phyloP scores from a whole-genome alignment of 2,113 vertebrate genomes.

The Cololabis saira region DNA sequence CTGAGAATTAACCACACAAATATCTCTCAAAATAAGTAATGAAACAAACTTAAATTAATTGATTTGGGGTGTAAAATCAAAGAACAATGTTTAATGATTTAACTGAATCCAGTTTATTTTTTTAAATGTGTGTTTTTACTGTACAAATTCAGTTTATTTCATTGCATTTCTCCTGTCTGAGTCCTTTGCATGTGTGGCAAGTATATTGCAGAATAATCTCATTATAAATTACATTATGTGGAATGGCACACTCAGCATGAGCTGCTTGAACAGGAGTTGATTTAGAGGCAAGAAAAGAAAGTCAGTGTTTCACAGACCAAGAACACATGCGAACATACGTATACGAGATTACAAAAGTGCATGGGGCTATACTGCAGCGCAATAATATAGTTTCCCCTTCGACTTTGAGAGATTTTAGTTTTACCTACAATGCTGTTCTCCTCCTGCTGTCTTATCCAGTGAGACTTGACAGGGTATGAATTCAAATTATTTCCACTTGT shows the following conservation, averaged over 20 bases:
- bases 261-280: neutral
- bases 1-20: no score
- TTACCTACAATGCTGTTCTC: neutral
- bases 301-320: no score
- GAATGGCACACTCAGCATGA: neutral
- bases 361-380: neutral
- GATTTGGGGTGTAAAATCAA: no score
- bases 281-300: neutral
- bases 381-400: conserved; percentile 4
- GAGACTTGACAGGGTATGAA: conserved; percentile 32
- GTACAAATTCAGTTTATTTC: no score
- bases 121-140: no score
- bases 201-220: neutral
- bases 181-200: neutral
- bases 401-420: conserved; percentile 12
- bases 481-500: conserved; percentile 35
- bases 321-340: no score
- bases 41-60: no score
- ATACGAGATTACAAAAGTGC: no score
- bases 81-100: no score
- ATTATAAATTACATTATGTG: neutral
- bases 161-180: neutral
- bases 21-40: no score
- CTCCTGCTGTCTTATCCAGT: conserved; percentile 6
- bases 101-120: no score